Percentiles rank a stretch among this genome's conserved stretches.
Conservation (phyloP, 1,140 invertebrate genomes). For the Zaprionus vittiger region DNA sequence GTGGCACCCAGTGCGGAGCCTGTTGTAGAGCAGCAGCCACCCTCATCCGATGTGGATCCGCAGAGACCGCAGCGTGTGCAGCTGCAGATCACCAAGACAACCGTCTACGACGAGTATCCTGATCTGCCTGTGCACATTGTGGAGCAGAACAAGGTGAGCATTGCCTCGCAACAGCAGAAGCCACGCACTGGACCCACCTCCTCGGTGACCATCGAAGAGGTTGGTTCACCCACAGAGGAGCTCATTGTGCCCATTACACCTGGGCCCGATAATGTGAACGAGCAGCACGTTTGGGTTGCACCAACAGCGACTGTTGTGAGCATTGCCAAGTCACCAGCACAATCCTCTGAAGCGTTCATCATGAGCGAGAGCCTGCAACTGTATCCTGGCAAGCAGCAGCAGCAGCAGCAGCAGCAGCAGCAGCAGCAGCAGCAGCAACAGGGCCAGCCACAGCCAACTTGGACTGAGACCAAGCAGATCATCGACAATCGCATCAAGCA, state of each 20-base stretch:
- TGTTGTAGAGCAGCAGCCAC: background rate
- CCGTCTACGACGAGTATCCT: constrained; percentile 75
- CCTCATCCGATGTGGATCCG: constrained; percentile 3
- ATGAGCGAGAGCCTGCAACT: constrained; percentile 67
- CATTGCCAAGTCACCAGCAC: constrained; percentile 44
- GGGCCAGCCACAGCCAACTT: constrained; percentile 23
- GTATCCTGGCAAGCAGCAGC: constrained; percentile 63
- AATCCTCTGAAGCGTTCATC: constrained; percentile 64
- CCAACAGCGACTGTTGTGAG: constrained; percentile 41
- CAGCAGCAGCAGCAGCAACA: constrained; percentile 8
- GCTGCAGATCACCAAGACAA: constrained; percentile 78
- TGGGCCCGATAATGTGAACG: constrained; percentile 65
- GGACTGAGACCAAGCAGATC: constrained; percentile 63
- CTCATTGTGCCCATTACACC: constrained; percentile 84
- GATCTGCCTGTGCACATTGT: constrained; percentile 69
- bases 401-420: background rate
- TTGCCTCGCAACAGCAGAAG: constrained; percentile 67
- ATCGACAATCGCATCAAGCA: constrained; percentile 76
- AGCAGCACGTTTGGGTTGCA: constrained; percentile 60
- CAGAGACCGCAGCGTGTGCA: constrained; percentile 62
- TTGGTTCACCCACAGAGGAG: constrained; percentile 83
- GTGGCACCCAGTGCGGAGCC: constrained; percentile 38
- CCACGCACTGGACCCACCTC: constrained; percentile 64
- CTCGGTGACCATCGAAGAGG: constrained; percentile 85
- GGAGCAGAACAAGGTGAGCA: constrained; percentile 77